phyloP scores from a whole-genome alignment of 2,797 vertebrate species.

The Anabacerthia variegaticeps region DNA sequence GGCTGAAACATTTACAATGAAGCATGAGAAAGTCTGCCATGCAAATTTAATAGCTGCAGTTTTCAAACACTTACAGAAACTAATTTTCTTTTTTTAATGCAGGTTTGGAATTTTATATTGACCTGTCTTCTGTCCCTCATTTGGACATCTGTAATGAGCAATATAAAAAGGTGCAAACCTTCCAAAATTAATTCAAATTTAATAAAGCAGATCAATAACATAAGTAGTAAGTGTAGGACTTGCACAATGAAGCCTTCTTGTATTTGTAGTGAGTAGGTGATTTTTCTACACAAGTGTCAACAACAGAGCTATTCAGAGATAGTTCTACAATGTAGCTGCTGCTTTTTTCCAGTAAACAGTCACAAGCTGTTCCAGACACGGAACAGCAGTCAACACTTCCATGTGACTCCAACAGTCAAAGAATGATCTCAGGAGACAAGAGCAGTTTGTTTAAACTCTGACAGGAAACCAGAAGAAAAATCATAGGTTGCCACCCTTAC shows the following conservation, averaged over 20 bases:
- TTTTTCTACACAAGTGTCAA: neutral
- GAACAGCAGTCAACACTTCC: slow-evolving; percentile 49
- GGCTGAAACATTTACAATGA: neutral
- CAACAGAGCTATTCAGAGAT: slow-evolving; percentile 47
- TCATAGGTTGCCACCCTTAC: slow-evolving; percentile 7
- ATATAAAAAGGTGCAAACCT: neutral
- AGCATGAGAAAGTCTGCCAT: neutral
- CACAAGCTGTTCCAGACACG: slow-evolving; percentile 62
- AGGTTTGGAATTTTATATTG: neutral
- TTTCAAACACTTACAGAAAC: neutral
- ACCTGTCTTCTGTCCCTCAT: neutral
- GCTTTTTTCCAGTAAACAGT: slow-evolving; percentile 67
- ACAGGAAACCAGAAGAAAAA: slow-evolving; percentile 37
- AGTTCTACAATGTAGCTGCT: slow-evolving; percentile 52
- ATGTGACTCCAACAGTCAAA: slow-evolving; percentile 28
- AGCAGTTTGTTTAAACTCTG: slow-evolving; percentile 3
- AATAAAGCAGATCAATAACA: neutral
- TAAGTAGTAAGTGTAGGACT: neutral
- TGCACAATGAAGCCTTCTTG: neutral
- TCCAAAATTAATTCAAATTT: neutral
- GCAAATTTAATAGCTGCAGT: neutral
- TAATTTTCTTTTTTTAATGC: neutral
- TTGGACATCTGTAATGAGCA: neutral
- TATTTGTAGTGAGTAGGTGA: neutral
- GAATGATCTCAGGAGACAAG: slow-evolving; percentile 39